phyloP scores from a whole-genome alignment of 2,888 invertebrate species.

The Diarsia brunnea region DNA sequence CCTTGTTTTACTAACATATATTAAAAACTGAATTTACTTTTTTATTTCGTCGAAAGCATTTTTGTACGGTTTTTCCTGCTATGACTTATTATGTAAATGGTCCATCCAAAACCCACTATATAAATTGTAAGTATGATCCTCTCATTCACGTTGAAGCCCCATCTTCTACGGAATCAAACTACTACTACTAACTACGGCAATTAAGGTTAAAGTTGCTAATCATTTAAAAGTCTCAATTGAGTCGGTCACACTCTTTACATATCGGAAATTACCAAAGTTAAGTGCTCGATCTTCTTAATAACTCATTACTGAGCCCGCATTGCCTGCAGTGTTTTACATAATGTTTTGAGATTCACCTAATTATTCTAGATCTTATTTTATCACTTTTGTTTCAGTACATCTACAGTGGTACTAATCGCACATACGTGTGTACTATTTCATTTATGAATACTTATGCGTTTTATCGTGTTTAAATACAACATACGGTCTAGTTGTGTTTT shows the following conservation, averaged over 20 bases:
- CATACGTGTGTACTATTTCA: neutral
- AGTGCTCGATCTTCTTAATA: constrained; percentile 27
- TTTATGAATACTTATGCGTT: neutral
- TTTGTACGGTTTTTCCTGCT: neutral
- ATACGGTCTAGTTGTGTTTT: neutral
- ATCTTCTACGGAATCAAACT: constrained; percentile 11
- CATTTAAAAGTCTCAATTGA: constrained; percentile 21
- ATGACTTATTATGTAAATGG: neutral
- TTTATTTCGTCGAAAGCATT: neutral
- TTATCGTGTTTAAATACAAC: neutral
- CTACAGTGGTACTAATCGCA: neutral
- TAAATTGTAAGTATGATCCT: neutral
- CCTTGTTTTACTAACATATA: neutral
- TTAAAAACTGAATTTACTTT: neutral
- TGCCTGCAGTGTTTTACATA: neutral
- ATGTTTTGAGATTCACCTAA: neutral
- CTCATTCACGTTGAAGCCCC: constrained; percentile 7
- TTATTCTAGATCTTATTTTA: constrained; percentile 1
- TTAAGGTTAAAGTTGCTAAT: constrained; percentile 44
- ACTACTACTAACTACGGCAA: constrained; percentile 16
- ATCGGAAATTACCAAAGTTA: constrained; percentile 32
- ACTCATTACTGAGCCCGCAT: constrained; percentile 8
- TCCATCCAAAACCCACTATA: neutral
- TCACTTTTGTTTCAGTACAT: neutral
- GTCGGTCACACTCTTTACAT: constrained; percentile 37